Base-by-base conservation (phyloP, 2,113 vertebrate genomes). In the Nyctereutes procyonoides region DNA sequence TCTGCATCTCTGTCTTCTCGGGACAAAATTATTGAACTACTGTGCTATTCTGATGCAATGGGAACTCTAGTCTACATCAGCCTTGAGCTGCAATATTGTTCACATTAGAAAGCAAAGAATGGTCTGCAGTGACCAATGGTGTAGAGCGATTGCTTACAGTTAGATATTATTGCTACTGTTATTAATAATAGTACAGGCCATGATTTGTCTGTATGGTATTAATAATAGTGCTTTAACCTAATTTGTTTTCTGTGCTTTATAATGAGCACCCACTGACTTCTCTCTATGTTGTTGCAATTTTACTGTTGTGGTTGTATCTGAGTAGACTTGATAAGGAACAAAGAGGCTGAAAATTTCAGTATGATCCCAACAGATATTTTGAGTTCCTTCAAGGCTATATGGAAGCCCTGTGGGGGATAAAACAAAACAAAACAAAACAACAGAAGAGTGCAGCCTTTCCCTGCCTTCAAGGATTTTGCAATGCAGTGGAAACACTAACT, bases 221-320 rank as follows among this genome's bases (percentile, higher is more conserved):
- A 67, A 87, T 87, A 67, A 83, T 20, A 97, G 60, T 58, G n/a
- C 53, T 87, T 83, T 92, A 71, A 89, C 56, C 35, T 93, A 67
- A 93, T 77, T 87, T 82, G 55, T 77, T 96, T 83, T 81, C 35
- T 81, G 3, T 43, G 56, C 13, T 86, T 84, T 69, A 43, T 62
- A 88, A 80, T 69, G 62, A 90, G 26, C 5, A 62, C n/a, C 60
- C 35, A 56, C n/a, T 90, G 69, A 90, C 16, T 82, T 93, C 91
- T 93, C 62, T 88, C 55, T 65, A 14, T 55, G 9, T 56, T 67
- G 14, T 51, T 90, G 17, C 11, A 74, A 32, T 38, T 95, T 97
- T 88, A 88, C 67, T 76, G 35, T 51, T 67, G 17, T 86, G 69
- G 28, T 63, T 90, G 13, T 77, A 56, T 90, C 35, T 55, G 38